Percentiles rank a stretch among this genome's conserved stretches.
phyloP scores from a whole-genome alignment of 1,140 invertebrate species.

The Sinonovacula constricta region DNA sequence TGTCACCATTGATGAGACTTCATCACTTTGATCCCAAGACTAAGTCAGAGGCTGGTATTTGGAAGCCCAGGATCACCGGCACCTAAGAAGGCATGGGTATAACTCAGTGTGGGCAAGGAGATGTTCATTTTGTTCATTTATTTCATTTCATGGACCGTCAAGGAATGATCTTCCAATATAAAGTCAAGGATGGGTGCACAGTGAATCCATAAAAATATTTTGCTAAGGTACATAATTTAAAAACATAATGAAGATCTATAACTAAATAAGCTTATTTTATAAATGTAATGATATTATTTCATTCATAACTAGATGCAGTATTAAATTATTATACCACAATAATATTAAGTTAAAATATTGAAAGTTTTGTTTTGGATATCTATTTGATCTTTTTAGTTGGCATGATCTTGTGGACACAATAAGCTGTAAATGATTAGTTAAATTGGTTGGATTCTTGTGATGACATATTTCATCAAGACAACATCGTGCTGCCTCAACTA shows the following conservation, averaged over 20 bases:
- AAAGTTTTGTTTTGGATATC: background rate
- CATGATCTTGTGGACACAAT: background rate
- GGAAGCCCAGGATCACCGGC: background rate
- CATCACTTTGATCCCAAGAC: too few relatives aligned
- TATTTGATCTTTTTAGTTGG: background rate
- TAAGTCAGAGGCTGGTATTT: background rate
- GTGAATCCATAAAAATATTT: too few relatives aligned
- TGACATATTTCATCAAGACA: background rate
- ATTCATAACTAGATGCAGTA: too few relatives aligned
- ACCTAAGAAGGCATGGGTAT: background rate
- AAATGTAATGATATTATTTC: too few relatives aligned
- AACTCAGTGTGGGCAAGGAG: background rate
- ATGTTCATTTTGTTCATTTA: too few relatives aligned
- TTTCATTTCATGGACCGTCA: constrained; percentile 8
- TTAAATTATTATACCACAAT: background rate
- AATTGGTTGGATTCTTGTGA: too few relatives aligned
- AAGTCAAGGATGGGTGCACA: background rate
- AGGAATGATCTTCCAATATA: constrained; percentile 1
- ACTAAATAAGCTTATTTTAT: too few relatives aligned
- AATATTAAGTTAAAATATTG: background rate
- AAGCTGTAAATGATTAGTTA: background rate
- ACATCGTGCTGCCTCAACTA: too few relatives aligned
- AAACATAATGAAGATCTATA: too few relatives aligned
- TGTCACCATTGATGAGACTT: background rate
- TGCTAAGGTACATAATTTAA: background rate